Evolutionary conservation across 2,888 invertebrate species (phyloP).

Genomic region (Venusia cambrica): DNA sequence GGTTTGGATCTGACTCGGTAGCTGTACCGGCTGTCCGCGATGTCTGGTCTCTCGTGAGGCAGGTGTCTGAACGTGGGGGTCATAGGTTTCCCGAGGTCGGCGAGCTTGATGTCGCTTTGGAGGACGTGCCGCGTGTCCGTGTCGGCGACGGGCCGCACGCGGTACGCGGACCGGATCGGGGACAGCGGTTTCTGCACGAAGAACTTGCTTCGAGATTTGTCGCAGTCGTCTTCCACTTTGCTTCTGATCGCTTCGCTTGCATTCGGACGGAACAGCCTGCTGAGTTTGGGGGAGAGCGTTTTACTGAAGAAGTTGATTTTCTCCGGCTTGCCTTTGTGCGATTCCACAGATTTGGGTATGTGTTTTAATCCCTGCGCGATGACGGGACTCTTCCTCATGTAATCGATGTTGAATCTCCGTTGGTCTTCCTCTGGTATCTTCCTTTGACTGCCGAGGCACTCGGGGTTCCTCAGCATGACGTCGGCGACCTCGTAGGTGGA

Average conservation of each 20-base stretch:
- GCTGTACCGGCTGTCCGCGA: constrained; percentile 64
- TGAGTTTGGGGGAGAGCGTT: constrained; percentile 68
- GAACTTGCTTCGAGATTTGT: constrained; percentile 66
- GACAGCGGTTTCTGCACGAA: constrained; percentile 63
- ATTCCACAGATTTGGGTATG: constrained; percentile 43
- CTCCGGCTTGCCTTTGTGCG: constrained; percentile 42
- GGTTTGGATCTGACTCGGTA: constrained; percentile 52
- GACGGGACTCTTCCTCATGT: constrained; percentile 43
- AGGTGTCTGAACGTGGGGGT: constrained; percentile 68
- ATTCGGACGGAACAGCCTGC: constrained; percentile 63
- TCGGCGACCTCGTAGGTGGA: constrained; percentile 58
- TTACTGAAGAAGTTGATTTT: constrained; percentile 62
- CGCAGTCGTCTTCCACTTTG: constrained; percentile 47
- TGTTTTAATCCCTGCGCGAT: constrained; percentile 52
- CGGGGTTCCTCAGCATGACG: constrained; percentile 43
- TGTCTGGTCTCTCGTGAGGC: constrained; percentile 50
- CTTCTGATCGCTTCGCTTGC: constrained; percentile 47
- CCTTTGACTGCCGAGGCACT: constrained; percentile 37
- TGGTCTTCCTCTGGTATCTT: constrained; percentile 50
- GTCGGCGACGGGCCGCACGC: constrained; percentile 47
- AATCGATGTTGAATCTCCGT: constrained; percentile 55
- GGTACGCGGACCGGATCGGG: constrained; percentile 50
- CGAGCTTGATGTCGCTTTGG: constrained; percentile 63
- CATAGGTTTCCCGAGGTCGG: constrained; percentile 70
- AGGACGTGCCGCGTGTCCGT: constrained; percentile 38